A percentile compares a stretch with the other conserved stretches of the same genome.
phyloP scores from a whole-genome alignment of 2,113 vertebrate species.

The Parus major region DNA sequence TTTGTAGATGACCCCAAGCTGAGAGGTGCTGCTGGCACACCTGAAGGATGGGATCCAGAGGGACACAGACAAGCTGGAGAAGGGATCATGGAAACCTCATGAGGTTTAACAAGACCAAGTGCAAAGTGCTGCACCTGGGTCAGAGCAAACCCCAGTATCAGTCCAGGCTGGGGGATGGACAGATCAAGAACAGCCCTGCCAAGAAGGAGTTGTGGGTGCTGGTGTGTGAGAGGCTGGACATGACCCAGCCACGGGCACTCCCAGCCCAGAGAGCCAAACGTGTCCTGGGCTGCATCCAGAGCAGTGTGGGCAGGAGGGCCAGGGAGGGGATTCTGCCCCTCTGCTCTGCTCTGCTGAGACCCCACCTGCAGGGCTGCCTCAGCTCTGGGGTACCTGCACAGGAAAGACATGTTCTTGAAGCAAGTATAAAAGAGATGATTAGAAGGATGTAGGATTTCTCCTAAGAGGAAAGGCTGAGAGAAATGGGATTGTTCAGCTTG shows the following conservation, averaged over 20 bases:
- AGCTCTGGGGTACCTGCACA: background rate
- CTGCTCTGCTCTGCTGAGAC: background rate
- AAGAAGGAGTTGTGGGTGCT: background rate
- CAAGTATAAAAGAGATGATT: background rate
- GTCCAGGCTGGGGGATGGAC: background rate
- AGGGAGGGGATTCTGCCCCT: background rate
- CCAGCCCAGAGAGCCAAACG: background rate
- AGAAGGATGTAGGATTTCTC: background rate
- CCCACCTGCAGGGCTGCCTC: background rate
- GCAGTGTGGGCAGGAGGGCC: background rate
- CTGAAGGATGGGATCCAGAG: background rate
- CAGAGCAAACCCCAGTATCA: accelerated
- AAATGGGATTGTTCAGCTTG: background rate
- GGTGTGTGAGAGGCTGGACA: background rate
- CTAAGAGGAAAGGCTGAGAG: background rate
- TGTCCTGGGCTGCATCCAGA: background rate
- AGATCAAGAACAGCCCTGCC: no score
- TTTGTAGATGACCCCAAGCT: background rate
- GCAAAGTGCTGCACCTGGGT: background rate
- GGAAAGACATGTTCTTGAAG: background rate
- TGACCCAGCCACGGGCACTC: background rate
- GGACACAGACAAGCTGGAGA: background rate
- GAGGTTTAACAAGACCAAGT: no score
- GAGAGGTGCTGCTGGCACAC: background rate
- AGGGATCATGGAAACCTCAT: background rate